Evolutionary conservation across 2,113 vertebrate genomes (phyloP), one percentile per base, ranked within the genome.

Genomic region (Dolichotis patagonum): DNA sequence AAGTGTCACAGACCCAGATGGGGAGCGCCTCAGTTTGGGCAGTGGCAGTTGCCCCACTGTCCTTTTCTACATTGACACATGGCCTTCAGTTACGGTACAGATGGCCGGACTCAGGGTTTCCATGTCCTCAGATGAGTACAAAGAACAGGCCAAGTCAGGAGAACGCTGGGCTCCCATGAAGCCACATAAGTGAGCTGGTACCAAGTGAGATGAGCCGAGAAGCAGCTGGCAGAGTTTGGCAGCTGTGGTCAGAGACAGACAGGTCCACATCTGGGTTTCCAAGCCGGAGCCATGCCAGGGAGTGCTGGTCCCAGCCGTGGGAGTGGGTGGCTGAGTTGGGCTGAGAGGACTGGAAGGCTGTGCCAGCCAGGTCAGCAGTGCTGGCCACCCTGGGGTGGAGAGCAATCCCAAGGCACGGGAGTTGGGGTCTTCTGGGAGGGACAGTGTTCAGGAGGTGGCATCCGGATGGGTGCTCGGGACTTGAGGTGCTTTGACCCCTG

Each of bases 41-140:
- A 17, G 26, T 0, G 11, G 35, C 38, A 30, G 16, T 4, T 62
- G 22, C 1, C 0, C 7, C 0, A 13, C 78, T 63, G 52, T 43
- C 5, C 0, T 60, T 87, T 63, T 88, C 56, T 43, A 9, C 12
- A 5, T 5, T 8, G 26, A 35, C 0, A 4, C 14, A 52, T 2
- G 8, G 5, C 12, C 20, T n/a, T 46, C 12, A 22, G 35, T 4
- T 7, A 13, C 12, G 20, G 19, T 41, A 35, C 35, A 35, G 32
- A 38, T 38, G 32, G 63, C 69, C 35, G n/a, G 30, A 24, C 26
- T 16, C 52, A 30, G 17, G 14, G 7, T 62, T 82, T 89, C 60
- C 1, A 2, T 5, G 54, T 56, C 62, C 78, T 35, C 60, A 49
- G 52, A 17, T 12, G 35, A 67, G 32, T 88, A 14, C 46, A 73